Percentiles rank a stretch among this genome's conserved stretches.
Conservation (phyloP, 2,797 vertebrate genomes). For the Fundulus diaphanus region DNA sequence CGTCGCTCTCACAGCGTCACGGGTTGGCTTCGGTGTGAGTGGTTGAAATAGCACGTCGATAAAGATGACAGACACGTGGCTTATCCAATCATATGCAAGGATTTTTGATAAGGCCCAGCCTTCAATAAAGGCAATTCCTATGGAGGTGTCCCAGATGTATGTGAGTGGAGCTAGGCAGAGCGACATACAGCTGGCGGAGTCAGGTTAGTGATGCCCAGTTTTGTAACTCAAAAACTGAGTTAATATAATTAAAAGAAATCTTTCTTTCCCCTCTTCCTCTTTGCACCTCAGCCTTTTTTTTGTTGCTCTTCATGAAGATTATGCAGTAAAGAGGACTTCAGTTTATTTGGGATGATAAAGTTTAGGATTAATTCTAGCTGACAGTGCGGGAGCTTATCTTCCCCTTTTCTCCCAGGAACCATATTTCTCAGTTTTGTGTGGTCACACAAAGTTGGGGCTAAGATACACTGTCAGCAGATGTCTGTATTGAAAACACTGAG, state of each 20-base stretch:
- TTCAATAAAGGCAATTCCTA: no score
- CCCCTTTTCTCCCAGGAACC: slow-evolving; percentile 37
- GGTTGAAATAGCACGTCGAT: no score
- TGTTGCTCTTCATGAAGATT: slow-evolving; percentile 32
- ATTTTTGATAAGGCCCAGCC: no score
- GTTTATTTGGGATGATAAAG: slow-evolving; percentile 43
- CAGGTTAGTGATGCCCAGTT: neutral
- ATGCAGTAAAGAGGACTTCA: slow-evolving; percentile 25
- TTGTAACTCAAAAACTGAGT: slow-evolving; percentile 8
- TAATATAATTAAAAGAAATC: slow-evolving; percentile 2
- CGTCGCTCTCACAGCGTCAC: no score
- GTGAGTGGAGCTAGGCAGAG: no score
- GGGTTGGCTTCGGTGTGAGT: no score
- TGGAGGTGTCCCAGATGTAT: no score
- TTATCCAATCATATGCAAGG: no score
- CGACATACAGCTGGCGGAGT: no score
- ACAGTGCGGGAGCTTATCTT: slow-evolving; percentile 43
- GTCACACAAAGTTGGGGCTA: slow-evolving; percentile 40
- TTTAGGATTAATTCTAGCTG: slow-evolving; percentile 35
- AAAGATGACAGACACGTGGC: no score
- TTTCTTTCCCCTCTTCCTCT: neutral
- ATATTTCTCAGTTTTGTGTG: slow-evolving; percentile 37
- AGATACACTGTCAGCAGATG: slow-evolving; percentile 34
- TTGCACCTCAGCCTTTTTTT: slow-evolving; percentile 8
- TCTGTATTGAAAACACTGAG: slow-evolving; percentile 34